Percentiles rank a stretch among this genome's conserved stretches.
phyloP scores from a whole-genome alignment of 30 jellyfish, hydroid and myxozoan genomes.

The Chironex yamaguchii region DNA sequence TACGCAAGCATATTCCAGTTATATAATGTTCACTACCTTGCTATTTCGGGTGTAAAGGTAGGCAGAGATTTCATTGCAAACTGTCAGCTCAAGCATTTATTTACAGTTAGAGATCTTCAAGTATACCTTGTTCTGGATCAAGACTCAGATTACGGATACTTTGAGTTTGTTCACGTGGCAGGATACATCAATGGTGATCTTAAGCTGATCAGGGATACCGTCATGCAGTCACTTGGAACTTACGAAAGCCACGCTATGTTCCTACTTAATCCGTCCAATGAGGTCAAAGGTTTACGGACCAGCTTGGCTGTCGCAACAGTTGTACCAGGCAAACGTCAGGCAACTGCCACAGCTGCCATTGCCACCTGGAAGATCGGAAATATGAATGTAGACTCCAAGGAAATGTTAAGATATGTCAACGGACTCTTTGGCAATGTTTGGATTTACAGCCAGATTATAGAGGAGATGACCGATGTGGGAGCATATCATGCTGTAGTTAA shows the following conservation, averaged over 20 bases:
- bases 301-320: background rate
- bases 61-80: conserved; percentile 28
- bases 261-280: conserved; percentile 53
- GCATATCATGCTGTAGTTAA: conserved; percentile 87
- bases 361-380: conserved; percentile 52
- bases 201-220: conserved; percentile 76
- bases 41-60: conserved; percentile 26
- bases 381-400: conserved; percentile 23
- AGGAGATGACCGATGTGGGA: conserved; percentile 40
- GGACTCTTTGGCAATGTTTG: conserved; percentile 30
- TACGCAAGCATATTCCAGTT: conserved; percentile 62
- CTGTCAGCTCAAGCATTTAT: conserved; percentile 57
- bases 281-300: background rate
- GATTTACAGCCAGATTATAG: conserved; percentile 79
- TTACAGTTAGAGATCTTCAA: conserved; percentile 58
- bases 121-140: conserved; percentile 69
- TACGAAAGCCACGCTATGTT: conserved; percentile 74
- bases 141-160: conserved; percentile 78
- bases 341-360: conserved; percentile 8
- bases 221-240: conserved; percentile 54
- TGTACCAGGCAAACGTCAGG: background rate
- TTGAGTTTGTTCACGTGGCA: conserved; percentile 78
- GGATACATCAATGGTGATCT: conserved; percentile 81
- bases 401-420: background rate
- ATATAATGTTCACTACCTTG: conserved; percentile 74